A percentile compares a stretch with the other conserved stretches of the same genome.
phyloP scores from a whole-genome alignment of 2,888 invertebrate species.

The Sphaeridia pumilis region DNA sequence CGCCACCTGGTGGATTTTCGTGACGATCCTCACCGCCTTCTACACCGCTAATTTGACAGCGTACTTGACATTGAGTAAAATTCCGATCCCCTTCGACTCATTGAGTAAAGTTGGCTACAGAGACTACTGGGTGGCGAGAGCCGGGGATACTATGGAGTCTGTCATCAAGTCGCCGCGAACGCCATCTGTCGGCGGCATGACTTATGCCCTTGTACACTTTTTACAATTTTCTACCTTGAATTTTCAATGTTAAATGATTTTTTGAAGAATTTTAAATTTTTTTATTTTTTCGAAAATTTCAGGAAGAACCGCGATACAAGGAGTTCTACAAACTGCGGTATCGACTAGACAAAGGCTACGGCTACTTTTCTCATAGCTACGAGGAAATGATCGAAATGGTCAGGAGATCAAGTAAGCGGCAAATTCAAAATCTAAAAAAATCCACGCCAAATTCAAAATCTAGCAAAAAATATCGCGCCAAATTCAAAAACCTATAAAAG shows the following conservation, averaged over 20 bases:
- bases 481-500: too few species aligned
- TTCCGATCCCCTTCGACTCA: slow-evolving; percentile 61
- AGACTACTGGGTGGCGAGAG: slow-evolving; percentile 53
- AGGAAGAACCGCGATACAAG: slow-evolving; percentile 21
- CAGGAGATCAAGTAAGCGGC: slow-evolving; percentile 8
- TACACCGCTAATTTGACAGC: slow-evolving; percentile 85
- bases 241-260: too few species aligned
- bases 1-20: slow-evolving; percentile 86
- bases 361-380: slow-evolving; percentile 26
- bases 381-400: slow-evolving; percentile 30
- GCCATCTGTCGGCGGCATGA: background rate
- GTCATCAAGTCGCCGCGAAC: slow-evolving; percentile 43
- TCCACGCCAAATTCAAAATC: too few species aligned
- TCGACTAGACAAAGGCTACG: slow-evolving; percentile 21
- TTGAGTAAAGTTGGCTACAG: slow-evolving; percentile 31
- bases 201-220: background rate
- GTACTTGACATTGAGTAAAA: slow-evolving; percentile 71
- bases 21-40: slow-evolving; percentile 72
- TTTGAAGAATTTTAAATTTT: too few species aligned
- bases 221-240: too few species aligned
- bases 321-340: slow-evolving; percentile 32
- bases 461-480: too few species aligned
- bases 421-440: too few species aligned
- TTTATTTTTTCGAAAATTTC: too few species aligned
- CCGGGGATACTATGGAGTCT: slow-evolving; percentile 58